These are phyloP conservation scores for Myocastor coypus DNA, from an alignment of 2,113 vertebrate genomes.

Conservation along the genomic window DNA sequence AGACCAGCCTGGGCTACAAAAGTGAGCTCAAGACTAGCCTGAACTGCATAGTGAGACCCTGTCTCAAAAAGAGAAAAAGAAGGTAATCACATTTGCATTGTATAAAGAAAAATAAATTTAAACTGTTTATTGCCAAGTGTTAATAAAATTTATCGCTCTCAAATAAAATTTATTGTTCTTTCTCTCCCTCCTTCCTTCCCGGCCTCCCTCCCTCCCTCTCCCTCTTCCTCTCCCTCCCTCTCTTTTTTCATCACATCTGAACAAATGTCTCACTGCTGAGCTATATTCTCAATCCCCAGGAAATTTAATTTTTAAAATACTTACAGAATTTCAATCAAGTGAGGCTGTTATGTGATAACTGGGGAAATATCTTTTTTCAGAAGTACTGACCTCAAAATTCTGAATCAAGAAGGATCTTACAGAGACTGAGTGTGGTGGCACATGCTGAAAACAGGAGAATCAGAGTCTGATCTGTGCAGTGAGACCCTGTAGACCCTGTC, in stretches of 20 bases:
- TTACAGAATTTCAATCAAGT: not conserved
- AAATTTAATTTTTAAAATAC: not conserved
- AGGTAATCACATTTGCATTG: too few relatives aligned
- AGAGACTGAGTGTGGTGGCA: not conserved
- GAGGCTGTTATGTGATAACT: not conserved
- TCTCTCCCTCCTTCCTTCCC: not conserved
- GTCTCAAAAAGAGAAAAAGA: too few relatives aligned
- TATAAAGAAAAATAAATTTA: too few relatives aligned
- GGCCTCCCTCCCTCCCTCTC: too few relatives aligned
- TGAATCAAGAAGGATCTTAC: not conserved
- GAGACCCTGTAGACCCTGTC: too few relatives aligned
- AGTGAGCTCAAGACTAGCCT: too few relatives aligned
- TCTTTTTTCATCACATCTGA: not conserved
- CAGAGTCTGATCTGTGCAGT: too few relatives aligned
- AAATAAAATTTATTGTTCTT: not conserved
- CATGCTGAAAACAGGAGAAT: too few relatives aligned
- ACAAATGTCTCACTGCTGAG: not conserved
- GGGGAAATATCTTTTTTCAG: not conserved
- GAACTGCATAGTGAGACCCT: too few relatives aligned
- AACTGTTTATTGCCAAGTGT: not conserved
- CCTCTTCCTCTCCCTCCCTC: too few relatives aligned
- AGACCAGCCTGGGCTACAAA: too few relatives aligned
- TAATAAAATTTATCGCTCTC: not conserved
- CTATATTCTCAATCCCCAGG: too few relatives aligned
- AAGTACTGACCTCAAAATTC: slow-evolving; percentile 33